Conservation (phyloP, 2,888 invertebrate species). For the Drosophila subquinaria region DNA sequence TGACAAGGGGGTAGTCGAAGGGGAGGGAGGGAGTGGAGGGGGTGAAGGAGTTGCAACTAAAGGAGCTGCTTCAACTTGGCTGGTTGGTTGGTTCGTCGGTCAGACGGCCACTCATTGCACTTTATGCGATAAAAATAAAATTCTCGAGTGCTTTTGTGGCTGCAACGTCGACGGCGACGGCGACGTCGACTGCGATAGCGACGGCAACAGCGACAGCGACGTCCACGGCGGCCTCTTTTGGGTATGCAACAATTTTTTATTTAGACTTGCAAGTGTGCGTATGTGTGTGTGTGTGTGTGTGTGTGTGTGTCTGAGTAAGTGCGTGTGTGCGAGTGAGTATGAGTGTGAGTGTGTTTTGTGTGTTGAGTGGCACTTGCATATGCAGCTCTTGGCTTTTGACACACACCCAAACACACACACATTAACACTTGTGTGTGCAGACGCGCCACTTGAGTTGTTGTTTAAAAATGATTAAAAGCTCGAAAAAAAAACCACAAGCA, state of each 20-base stretch:
- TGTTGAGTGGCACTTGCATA: conserved; percentile 67
- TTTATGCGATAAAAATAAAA: conserved; percentile 67
- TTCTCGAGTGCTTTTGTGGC: conserved; percentile 68
- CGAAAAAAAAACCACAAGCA: conserved; percentile 39
- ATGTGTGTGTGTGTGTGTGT: conserved; percentile 18
- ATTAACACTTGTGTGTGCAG: conserved; percentile 52
- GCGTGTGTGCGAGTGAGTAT: conserved; percentile 17
- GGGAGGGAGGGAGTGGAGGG: neutral
- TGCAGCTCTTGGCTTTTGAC: conserved; percentile 64
- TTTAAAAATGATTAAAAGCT: conserved; percentile 74
- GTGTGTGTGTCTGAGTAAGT: conserved; percentile 43
- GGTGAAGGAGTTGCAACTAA: neutral
- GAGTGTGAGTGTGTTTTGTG: conserved; percentile 49
- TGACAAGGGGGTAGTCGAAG: neutral
- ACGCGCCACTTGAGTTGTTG: conserved; percentile 65
- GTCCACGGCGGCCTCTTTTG: conserved; percentile 43
- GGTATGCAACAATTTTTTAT: conserved; percentile 61
- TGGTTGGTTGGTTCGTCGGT: conserved; percentile 31
- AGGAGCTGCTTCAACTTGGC: conserved; percentile 31
- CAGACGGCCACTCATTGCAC: conserved; percentile 64
- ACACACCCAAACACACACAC: conserved; percentile 35
- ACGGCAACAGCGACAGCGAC: too few relatives aligned
- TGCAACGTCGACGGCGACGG: conserved; percentile 18
- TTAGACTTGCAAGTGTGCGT: conserved; percentile 15
- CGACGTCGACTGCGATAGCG: neutral